A percentile compares a stretch with the other conserved stretches of the same genome.
Conservation (phyloP, 2,797 vertebrate genomes). For the Sebastes ruberrimus region DNA sequence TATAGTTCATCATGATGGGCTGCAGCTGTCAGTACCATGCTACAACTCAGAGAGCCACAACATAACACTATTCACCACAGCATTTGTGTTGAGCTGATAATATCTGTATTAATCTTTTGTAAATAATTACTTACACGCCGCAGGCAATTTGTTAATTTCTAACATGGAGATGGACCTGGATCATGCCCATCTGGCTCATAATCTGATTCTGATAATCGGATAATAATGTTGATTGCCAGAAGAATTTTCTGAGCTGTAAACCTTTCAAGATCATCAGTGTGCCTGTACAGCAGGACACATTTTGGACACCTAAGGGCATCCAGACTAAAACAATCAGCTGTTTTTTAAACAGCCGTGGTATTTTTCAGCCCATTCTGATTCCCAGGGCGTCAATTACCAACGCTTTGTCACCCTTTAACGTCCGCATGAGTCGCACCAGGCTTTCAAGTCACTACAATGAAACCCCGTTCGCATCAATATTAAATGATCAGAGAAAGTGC, state of each 20-base stretch:
- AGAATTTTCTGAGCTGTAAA: background rate
- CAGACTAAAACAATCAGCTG: background rate
- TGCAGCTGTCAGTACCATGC: background rate
- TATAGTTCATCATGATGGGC: background rate
- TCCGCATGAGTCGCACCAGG: too few species aligned
- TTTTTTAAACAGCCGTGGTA: background rate
- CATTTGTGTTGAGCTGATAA: background rate
- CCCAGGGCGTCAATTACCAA: too few species aligned
- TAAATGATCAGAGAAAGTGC: too few species aligned
- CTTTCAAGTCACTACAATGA: too few species aligned
- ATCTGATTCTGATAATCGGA: too few species aligned
- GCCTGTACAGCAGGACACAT: background rate
- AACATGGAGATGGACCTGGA: too few species aligned
- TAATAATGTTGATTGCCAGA: too few species aligned
- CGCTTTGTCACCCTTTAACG: too few species aligned
- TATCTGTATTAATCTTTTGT: background rate
- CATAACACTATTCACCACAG: background rate
- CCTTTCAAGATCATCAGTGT: background rate
- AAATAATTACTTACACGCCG: background rate
- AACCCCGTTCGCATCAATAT: too few species aligned
- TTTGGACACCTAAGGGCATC: background rate
- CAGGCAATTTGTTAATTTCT: too few species aligned
- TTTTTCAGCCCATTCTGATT: background rate
- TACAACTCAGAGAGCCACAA: background rate
- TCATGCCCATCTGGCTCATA: too few species aligned